Base-by-base conservation (phyloP, 2,797 vertebrate genomes). In the Sebastes itinus region DNA sequence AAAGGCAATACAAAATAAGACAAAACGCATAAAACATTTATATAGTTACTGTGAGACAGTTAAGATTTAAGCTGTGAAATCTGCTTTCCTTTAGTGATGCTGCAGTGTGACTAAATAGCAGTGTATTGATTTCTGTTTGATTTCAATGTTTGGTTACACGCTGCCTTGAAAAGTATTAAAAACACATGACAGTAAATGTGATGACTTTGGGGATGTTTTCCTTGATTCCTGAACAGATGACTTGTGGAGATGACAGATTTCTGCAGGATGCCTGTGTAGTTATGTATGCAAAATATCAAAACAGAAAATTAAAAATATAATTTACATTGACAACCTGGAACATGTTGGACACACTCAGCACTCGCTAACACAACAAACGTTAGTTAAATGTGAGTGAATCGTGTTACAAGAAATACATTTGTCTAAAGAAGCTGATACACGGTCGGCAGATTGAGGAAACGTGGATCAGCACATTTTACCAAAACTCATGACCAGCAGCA, bases 1-100 rank as follows among this genome's bases (percentile, higher is more conserved):
- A 92, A 94, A 92, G 75, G 85, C 86, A 88, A 91, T 91, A 94
- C 27, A 93, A 95, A 94, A 90, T 83, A 87, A 87, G 92, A 89
- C 77, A 88, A 88, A 91, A 91, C 78, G 67, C 85, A 92, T 90
- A 86, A 88, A 92, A 93, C 61, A 63, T 80, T n/a, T 42, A 69
- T 64, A 80, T 64, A 80, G 64, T 75, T 71, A 60, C 42, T 77
- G 74, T 85, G 70, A 76, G 81, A 88, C 65, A 78, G 54, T 68
- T 67, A 74, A 74, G 30, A 72, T 69, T 67, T 46, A 78, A 33
- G 52, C 28, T 3, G 35, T 49, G 38, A 77, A 66, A 60, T 22
- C 38, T 14, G 2, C 23, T 67, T 71, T 82, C 12, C 60, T 59
- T 38, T 66, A 33, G 42, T 18, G 72, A 84, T 23, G 73, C 68